Conservation (phyloP, 1,140 invertebrate species). For the Spodoptera frugiperda region DNA sequence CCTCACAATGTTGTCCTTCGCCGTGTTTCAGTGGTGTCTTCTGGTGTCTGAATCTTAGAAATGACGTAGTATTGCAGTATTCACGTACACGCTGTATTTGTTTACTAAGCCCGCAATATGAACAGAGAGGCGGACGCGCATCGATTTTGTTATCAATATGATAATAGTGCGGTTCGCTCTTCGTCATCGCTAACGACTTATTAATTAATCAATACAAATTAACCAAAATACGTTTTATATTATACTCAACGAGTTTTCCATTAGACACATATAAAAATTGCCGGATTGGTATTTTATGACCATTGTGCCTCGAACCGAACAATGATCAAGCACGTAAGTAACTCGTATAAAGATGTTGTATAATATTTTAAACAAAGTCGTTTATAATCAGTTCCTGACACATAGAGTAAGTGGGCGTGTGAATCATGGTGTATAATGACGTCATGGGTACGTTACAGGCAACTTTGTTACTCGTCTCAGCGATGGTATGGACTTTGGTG, state of each 20-base stretch:
- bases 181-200: constrained; percentile 3
- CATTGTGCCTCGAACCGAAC: background rate
- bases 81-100: too few relatives aligned
- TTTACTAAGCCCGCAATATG: background rate
- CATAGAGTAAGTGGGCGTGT: background rate
- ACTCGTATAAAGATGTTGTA: background rate
- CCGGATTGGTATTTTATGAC: too few relatives aligned
- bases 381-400: background rate
- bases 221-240: background rate
- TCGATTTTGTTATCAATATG: constrained; percentile 16
- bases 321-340: constrained; percentile 2
- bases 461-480: background rate
- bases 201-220: background rate
- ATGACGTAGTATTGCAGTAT: too few relatives aligned
- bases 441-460: background rate
- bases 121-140: background rate
- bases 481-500: background rate
- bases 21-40: too few relatives aligned
- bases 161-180: constrained; percentile 12
- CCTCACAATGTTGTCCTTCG: too few relatives aligned
- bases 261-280: too few relatives aligned
- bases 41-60: too few relatives aligned
- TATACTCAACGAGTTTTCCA: too few relatives aligned
- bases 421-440: background rate
- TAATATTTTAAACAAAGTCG: background rate